Evolutionary conservation across 2,797 vertebrate genomes (phyloP).

Genomic region (Notoglanidium macrostoma): DNA sequence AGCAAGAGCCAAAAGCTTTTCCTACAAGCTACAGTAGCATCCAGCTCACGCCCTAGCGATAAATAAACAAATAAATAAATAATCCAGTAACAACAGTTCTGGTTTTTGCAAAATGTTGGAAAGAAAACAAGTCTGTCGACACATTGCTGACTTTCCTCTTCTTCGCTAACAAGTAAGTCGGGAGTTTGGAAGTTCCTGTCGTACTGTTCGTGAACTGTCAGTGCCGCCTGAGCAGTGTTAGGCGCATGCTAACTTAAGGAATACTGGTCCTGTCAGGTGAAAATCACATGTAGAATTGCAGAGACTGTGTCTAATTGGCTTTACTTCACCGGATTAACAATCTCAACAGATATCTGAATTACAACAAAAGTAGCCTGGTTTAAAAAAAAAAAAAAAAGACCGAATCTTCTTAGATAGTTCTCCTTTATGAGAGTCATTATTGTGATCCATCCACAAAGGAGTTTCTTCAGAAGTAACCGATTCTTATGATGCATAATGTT

Average conservation of each 20-base stretch:
- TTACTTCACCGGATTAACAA: background rate
- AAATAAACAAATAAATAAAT: background rate
- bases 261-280: constrained; percentile 1
- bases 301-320: background rate
- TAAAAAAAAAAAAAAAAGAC: background rate
- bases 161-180: background rate
- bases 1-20: background rate
- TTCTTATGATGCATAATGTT: background rate
- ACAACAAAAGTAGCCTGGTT: background rate
- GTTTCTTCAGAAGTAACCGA: background rate
- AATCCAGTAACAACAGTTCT: background rate
- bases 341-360: background rate
- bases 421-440: background rate
- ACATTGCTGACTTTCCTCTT: constrained; percentile 8
- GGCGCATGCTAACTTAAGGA: background rate
- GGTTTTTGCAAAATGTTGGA: background rate
- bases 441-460: background rate
- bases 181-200: background rate
- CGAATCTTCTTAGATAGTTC: background rate
- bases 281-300: background rate
- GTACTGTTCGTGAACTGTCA: background rate
- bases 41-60: background rate
- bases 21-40: background rate
- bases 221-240: background rate
- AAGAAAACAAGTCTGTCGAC: background rate